A percentile compares a stretch with the other conserved stretches of the same genome.
These are phyloP conservation scores for Lithophane socia DNA, from an alignment of 2,888 invertebrate genomes.

Conservation along the genomic window DNA sequence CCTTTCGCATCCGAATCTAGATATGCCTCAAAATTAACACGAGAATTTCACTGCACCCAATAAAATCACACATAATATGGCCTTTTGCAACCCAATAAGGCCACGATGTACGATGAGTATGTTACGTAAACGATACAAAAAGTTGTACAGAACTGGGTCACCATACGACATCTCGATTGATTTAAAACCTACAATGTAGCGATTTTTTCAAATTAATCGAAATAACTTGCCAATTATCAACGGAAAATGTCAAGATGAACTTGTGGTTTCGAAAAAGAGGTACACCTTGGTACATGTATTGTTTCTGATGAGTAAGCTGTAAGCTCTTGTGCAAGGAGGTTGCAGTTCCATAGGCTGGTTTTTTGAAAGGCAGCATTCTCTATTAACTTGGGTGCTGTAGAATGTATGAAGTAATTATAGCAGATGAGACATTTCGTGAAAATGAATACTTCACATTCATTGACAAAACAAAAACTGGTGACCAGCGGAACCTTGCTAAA, in stretches of 20 bases:
- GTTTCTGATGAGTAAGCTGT: constrained; percentile 51
- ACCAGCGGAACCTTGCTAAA: constrained; percentile 1
- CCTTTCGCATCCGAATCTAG: constrained; percentile 17
- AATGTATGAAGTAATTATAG: constrained; percentile 15
- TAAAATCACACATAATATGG: constrained; percentile 38
- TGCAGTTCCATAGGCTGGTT: constrained; percentile 16
- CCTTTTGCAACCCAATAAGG: constrained; percentile 60
- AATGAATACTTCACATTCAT: constrained; percentile 5
- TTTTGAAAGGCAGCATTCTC: constrained; percentile 32
- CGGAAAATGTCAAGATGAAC: constrained; percentile 77
- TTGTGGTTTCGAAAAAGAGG: constrained; percentile 67
- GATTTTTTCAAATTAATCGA: constrained; percentile 68
- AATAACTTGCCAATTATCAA: constrained; percentile 66
- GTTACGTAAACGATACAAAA: constrained; percentile 70
- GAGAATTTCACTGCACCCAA: constrained; percentile 54
- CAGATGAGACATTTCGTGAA: background rate
- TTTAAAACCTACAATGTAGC: constrained; percentile 57
- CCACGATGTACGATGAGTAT: constrained; percentile 50
- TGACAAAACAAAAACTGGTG: constrained; percentile 19
- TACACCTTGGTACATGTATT: constrained; percentile 59
- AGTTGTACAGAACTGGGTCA: constrained; percentile 69
- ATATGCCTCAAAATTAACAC: constrained; percentile 41
- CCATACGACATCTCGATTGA: constrained; percentile 59
- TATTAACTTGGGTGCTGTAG: background rate
- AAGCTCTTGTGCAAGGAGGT: constrained; percentile 39